These are phyloP conservation scores for Abrostola tripartita DNA, from an alignment of 2,888 invertebrate genomes.

Conservation along the genomic window DNA sequence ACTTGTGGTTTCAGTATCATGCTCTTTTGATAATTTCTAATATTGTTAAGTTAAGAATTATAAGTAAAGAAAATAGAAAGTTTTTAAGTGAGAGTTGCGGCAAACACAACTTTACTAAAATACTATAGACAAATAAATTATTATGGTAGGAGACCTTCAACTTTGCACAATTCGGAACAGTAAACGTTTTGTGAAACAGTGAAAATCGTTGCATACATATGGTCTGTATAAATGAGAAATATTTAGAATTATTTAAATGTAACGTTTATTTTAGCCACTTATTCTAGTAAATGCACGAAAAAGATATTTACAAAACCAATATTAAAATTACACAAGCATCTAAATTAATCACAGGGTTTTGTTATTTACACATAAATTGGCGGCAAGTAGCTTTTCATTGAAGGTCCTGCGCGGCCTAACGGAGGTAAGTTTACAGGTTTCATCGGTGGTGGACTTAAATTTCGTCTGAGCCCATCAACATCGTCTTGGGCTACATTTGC, in stretches of 20 bases:
- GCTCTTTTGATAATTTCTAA: conserved; percentile 22
- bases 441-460: conserved; percentile 69
- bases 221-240: neutral
- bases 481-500: conserved; percentile 63
- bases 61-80: neutral
- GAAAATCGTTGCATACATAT: neutral
- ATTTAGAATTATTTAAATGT: neutral
- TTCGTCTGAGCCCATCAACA: conserved; percentile 63
- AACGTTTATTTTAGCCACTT: conserved; percentile 35
- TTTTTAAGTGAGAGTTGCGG: too few species aligned
- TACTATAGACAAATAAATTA: too few species aligned
- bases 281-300: conserved; percentile 80
- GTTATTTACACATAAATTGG: conserved; percentile 74
- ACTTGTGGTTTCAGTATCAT: conserved; percentile 70
- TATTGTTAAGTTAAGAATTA: neutral
- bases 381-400: conserved; percentile 81
- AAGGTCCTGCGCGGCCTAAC: conserved; percentile 82
- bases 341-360: conserved; percentile 73
- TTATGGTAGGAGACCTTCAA: too few species aligned
- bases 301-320: conserved; percentile 72
- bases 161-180: too few species aligned
- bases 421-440: conserved; percentile 76
- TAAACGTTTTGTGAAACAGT: neutral
- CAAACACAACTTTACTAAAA: too few species aligned
- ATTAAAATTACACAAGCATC: conserved; percentile 31